A percentile compares a stretch with the other conserved stretches of the same genome.
These are phyloP conservation scores for Yasuhikotakia modesta DNA, from an alignment of 2,797 vertebrate genomes.

Conservation along the genomic window DNA sequence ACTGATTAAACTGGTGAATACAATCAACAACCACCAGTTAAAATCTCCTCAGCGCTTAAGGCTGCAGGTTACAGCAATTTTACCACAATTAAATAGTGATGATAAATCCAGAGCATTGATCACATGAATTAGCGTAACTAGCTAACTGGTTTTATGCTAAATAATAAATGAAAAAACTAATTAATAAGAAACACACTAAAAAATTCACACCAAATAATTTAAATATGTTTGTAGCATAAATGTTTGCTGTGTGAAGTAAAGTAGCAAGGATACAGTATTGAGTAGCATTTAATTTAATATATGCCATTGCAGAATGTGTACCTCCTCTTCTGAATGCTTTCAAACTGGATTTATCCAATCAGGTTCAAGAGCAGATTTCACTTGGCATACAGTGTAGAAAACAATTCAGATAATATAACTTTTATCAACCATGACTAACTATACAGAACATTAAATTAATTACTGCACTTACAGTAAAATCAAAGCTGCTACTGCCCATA, in stretches of 20 bases:
- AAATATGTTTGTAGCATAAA: no score
- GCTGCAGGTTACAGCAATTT: background rate
- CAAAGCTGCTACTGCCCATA: slow-evolving; percentile 36
- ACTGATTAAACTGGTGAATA: background rate
- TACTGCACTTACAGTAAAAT: slow-evolving; percentile 42
- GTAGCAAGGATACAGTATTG: no score
- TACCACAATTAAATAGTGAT: background rate
- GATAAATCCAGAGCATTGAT: no score
- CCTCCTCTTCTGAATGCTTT: background rate
- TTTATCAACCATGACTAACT: background rate
- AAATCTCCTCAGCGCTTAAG: background rate
- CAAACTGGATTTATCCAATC: background rate
- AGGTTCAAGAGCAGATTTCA: background rate
- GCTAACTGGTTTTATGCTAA: background rate
- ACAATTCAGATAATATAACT: background rate
- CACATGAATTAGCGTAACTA: background rate
- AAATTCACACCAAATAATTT: no score
- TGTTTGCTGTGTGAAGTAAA: no score
- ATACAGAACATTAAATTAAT: slow-evolving; percentile 15
- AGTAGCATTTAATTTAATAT: background rate
- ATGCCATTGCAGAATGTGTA: background rate
- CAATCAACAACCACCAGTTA: background rate
- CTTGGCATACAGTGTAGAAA: background rate
- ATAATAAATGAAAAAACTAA: no score
- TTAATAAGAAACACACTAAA: no score